Base-by-base conservation (phyloP, 2,888 invertebrate genomes). In the Argyresthia albistria region DNA sequence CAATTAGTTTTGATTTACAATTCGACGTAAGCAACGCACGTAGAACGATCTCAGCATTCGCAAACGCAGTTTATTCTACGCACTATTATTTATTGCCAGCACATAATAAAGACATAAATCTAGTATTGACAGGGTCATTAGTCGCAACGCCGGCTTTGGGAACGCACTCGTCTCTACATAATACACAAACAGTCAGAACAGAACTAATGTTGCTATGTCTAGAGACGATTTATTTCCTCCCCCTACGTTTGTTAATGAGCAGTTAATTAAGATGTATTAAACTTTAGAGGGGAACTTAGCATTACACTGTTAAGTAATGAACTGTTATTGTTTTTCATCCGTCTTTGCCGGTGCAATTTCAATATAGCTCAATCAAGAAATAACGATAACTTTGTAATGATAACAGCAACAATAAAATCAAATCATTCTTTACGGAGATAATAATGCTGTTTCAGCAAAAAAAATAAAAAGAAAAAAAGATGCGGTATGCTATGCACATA, bases 101-200 rank as follows among this genome's bases (percentile, higher is more conserved):
- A 49, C 55, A 59, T 59, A 58, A 69, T 65, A 67, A 69, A 71
- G 62, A 64, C 67, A 73, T 78, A 77, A 76, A 76, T 78, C 65
- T 56, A 53, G 50, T 57, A 60, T 60, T 63, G 75, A 70, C 74
- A 69, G 66, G 48, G 54, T 50, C 47, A 55, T 53, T 53, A 53
- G 53, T 35, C 42, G 12, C 35, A 42, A n/a, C 37, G 50, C 53
- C 48, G 43, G 43, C 46, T 52, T 52, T 15, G 52, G 52, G 37
- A 52, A 51, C 46, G 10, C 47, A 52, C 39, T n/a, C 14, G 10
- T 35, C 12, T 14, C 36, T 12, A 14, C n/a, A 25, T 42, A 42
- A n/a, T 25, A 25, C 37, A 39, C 15, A 50, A 39, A 50, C 50
- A 42, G 39, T 39, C 43, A 14, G 42, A 43, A 15, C 15, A 6